Evolutionary conservation across 1,140 invertebrate species (phyloP).

Genomic region (Mamestra configurata): DNA sequence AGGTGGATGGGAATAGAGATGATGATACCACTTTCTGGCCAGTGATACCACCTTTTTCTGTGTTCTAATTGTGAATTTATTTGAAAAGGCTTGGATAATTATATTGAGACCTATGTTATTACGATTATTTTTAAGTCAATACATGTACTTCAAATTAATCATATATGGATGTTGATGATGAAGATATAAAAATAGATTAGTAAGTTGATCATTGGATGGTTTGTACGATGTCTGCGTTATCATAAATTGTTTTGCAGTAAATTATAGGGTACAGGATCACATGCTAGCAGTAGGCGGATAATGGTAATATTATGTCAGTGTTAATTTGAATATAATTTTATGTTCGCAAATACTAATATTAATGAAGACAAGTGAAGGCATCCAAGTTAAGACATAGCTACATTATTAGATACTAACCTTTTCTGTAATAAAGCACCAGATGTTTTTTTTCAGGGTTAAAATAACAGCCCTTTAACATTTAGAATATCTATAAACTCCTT

Average conservation of each 20-base stretch:
- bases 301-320: neutral
- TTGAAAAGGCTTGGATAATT: neutral
- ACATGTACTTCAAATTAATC: neutral
- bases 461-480: too few species aligned
- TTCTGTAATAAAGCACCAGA: too few species aligned
- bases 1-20: slow-evolving; percentile 34
- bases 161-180: slow-evolving; percentile 13
- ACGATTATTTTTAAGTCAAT: slow-evolving; percentile 10
- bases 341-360: too few species aligned
- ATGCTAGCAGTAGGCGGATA: too few species aligned
- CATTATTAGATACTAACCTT: too few species aligned
- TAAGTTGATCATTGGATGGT: neutral
- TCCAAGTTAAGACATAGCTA: too few species aligned
- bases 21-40: slow-evolving; percentile 24
- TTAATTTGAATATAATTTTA: neutral
- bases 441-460: too few species aligned
- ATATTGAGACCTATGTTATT: neutral
- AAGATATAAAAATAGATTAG: slow-evolving; percentile 1
- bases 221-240: neutral
- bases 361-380: too few species aligned
- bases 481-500: too few species aligned
- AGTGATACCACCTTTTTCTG: too few species aligned
- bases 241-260: slow-evolving; percentile 20
- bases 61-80: neutral
- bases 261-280: neutral